Evolutionary conservation across 2,797 vertebrate genomes (phyloP).

Genomic region (Scolopax rusticola): DNA sequence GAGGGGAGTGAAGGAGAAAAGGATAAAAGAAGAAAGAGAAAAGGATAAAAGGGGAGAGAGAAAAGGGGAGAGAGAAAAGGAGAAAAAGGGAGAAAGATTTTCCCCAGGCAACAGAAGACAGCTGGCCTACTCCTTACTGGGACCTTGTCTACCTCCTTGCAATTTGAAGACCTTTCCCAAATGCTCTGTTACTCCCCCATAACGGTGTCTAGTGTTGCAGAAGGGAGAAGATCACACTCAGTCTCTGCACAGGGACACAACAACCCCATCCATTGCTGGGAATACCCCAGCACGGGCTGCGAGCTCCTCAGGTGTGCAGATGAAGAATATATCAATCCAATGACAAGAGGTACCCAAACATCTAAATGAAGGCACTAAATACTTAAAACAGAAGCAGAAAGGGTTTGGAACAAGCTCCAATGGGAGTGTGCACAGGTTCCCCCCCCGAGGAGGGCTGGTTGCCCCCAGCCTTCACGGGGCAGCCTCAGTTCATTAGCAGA

Average conservation of each 20-base stretch:
- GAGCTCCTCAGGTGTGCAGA: neutral
- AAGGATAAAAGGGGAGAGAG: neutral
- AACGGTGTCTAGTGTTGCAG: neutral
- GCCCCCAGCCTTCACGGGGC: neutral
- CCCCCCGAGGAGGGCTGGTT: neutral
- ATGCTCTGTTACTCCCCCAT: neutral
- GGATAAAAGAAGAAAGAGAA: neutral
- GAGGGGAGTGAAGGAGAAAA: neutral
- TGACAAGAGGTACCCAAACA: neutral
- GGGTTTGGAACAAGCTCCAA: neutral
- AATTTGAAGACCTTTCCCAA: neutral
- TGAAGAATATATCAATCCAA: neutral
- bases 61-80: neutral
- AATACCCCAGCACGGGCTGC: neutral
- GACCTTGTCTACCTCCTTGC: neutral
- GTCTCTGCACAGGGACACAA: neutral
- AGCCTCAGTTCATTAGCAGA: conserved; percentile 19
- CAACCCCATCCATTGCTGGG: neutral
- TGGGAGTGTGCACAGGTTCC: neutral
- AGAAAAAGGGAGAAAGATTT: neutral
- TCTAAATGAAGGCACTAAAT: neutral
- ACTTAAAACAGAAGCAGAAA: neutral
- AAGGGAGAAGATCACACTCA: neutral
- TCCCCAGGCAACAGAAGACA: neutral
- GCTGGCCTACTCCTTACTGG: neutral